Evolutionary conservation across 2,888 invertebrate genomes (phyloP).

Genomic region (Ceriagrion tenellum): DNA sequence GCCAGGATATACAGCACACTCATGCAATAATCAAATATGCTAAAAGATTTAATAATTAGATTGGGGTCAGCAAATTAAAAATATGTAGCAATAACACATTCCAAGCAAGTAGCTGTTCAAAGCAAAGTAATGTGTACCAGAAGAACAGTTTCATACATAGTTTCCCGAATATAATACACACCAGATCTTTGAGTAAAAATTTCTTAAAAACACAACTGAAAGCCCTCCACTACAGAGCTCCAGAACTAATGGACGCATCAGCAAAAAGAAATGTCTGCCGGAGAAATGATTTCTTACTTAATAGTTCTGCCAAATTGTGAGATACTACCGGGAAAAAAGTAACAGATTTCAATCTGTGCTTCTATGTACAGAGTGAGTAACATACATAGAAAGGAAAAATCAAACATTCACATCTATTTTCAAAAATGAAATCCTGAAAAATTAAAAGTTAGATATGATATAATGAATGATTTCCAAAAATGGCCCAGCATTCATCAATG

Average conservation of each 20-base stretch:
- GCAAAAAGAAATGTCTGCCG: not conserved
- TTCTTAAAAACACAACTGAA: not conserved
- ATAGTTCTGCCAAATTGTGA: not conserved
- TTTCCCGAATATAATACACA: constrained; percentile 24
- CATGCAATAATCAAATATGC: not conserved
- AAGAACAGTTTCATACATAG: not conserved
- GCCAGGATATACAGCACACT: not conserved
- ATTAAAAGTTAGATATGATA: not conserved
- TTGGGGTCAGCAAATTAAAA: not conserved
- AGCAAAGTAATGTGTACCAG: not conserved
- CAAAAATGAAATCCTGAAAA: not conserved
- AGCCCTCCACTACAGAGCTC: not conserved
- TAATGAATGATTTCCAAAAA: not conserved
- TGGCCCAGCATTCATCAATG: not conserved
- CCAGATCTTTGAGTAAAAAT: not conserved
- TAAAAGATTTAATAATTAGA: not conserved
- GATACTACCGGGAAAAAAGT: not conserved
- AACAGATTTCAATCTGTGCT: not conserved
- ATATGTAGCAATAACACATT: not conserved
- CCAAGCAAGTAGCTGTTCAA: not conserved
- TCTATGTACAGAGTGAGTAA: not conserved
- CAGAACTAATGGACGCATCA: not conserved
- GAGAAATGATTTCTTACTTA: not conserved
- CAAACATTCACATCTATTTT: no score
- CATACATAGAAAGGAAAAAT: not conserved